These are phyloP conservation scores for Epinephelus awoara DNA, from an alignment of 2,797 vertebrate species.

Conservation along the genomic window DNA sequence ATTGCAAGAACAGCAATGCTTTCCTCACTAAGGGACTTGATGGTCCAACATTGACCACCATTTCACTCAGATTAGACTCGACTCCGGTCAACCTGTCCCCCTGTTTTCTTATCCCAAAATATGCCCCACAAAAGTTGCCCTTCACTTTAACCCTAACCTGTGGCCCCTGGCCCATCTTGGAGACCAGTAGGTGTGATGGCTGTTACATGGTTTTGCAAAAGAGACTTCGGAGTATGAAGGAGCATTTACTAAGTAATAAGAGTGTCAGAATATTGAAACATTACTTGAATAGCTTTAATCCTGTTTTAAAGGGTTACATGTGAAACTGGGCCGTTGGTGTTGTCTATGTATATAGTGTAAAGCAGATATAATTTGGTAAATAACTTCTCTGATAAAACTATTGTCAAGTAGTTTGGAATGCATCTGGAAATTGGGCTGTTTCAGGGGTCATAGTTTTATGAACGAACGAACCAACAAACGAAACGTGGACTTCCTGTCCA, in stretches of 20 bases:
- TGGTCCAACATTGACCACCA: conserved; percentile 14
- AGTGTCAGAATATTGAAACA: conserved; percentile 15
- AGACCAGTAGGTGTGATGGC: conserved; percentile 15
- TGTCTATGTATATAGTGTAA: conserved; percentile 53
- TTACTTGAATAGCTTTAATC: conserved; percentile 45
- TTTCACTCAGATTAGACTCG: conserved; percentile 18
- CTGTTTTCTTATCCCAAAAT: conserved; percentile 12
- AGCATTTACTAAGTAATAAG: neutral
- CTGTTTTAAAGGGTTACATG: conserved; percentile 58
- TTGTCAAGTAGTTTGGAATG: neutral
- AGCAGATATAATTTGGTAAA: neutral
- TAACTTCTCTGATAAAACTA: neutral
- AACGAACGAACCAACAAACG: neutral
- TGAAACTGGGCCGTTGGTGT: conserved; percentile 20
- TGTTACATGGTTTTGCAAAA: conserved; percentile 28
- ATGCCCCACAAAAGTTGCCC: conserved; percentile 23
- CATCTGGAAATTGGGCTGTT: conserved; percentile 4
- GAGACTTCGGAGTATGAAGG: conserved; percentile 5
- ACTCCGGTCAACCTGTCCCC: neutral
- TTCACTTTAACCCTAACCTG: conserved; percentile 43
- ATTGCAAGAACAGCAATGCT: conserved; percentile 15
- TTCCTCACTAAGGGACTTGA: conserved; percentile 64
- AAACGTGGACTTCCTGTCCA: conserved; percentile 3
- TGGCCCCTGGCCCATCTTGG: neutral
- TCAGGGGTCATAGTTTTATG: neutral